Conservation (phyloP, 2,888 invertebrate species). For the Miltochrista miniata region DNA sequence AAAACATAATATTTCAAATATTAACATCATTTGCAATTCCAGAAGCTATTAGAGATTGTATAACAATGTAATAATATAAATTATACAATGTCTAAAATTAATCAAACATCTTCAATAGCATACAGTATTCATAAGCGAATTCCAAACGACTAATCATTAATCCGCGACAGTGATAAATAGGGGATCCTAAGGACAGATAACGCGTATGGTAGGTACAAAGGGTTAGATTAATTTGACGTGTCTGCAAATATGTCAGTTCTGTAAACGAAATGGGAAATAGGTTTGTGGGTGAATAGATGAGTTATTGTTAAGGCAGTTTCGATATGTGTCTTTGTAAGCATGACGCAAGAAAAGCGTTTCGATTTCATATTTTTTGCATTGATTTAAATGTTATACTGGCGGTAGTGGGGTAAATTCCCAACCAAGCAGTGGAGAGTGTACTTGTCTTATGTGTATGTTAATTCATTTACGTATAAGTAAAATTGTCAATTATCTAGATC, state of each 20-base stretch:
- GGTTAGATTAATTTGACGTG: constrained; percentile 14
- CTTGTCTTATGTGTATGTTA: too few relatives aligned
- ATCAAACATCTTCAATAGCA: constrained; percentile 46
- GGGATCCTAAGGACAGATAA: constrained; percentile 14
- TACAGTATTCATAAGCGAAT: constrained; percentile 48
- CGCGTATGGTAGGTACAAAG: constrained; percentile 15
- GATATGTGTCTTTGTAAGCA: background rate
- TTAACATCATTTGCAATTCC: too few relatives aligned
- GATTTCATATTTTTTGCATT: too few relatives aligned
- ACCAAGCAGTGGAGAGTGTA: too few relatives aligned
- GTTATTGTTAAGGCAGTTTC: background rate
- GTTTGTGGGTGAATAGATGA: background rate
- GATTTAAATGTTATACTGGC: too few relatives aligned
- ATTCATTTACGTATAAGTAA: too few relatives aligned
- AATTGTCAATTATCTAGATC: too few relatives aligned
- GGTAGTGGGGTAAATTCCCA: too few relatives aligned
- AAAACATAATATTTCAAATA: too few relatives aligned
- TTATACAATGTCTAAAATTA: constrained; percentile 34
- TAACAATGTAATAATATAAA: constrained; percentile 10
- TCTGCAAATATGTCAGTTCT: constrained; percentile 13
- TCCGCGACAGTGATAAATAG: constrained; percentile 54
- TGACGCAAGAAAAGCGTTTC: too few relatives aligned
- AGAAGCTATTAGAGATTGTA: too few relatives aligned
- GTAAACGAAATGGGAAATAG: constrained; percentile 2
- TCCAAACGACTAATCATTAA: constrained; percentile 60